Percentiles rank a stretch among this genome's conserved stretches.
Conservation (phyloP, 2,888 invertebrate species). For the Seira ritae region DNA sequence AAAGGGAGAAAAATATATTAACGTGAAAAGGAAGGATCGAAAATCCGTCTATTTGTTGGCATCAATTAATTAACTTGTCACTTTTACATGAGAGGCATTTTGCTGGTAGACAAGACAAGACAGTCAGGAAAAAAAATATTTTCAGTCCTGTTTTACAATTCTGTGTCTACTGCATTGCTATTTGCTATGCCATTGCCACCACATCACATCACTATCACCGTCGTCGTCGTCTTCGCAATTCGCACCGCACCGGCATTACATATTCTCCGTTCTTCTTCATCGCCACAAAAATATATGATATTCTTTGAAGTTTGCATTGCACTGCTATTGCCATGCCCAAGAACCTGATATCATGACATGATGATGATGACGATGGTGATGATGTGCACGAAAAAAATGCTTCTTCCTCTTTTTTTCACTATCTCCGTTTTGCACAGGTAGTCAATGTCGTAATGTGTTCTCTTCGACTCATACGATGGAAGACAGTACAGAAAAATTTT, state of each 20-base stretch:
- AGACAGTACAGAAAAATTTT: not conserved
- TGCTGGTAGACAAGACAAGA: not conserved
- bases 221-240: too few relatives aligned
- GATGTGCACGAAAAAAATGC: not conserved
- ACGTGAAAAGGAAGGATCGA: constrained; percentile 14
- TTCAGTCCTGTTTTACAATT: constrained; percentile 37
- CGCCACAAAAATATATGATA: too few relatives aligned
- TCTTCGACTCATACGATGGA: too few relatives aligned
- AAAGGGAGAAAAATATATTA: constrained; percentile 4
- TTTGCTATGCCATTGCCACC: too few relatives aligned
- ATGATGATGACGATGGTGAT: not conserved
- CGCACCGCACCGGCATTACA: too few relatives aligned
- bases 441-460: too few relatives aligned
- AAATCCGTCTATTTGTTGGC: constrained; percentile 50
- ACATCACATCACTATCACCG: too few relatives aligned
- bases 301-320: too few relatives aligned
- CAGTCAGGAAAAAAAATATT: not conserved
- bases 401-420: not conserved
- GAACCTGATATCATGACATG: not conserved
- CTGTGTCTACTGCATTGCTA: not conserved
- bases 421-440: constrained; percentile 9
- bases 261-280: too few relatives aligned
- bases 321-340: not conserved
- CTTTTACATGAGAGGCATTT: constrained; percentile 48
- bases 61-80: constrained; percentile 62